Conservation (phyloP, 2,797 vertebrate genomes). For the Pelochelys cantorii region DNA sequence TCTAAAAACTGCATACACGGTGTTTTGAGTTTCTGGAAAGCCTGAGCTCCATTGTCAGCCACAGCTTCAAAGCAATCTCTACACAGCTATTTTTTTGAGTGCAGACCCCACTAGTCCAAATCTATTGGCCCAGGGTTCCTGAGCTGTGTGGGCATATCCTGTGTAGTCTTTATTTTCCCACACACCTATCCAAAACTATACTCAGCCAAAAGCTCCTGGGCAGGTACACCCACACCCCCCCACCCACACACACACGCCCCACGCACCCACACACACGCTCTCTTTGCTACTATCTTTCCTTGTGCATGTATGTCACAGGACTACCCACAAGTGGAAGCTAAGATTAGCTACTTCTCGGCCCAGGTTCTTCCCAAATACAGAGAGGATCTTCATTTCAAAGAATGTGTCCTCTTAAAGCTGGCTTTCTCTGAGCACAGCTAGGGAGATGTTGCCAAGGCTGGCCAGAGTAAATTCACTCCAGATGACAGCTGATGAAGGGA, state of each 20-base stretch:
- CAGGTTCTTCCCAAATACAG: background rate
- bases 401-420: slow-evolving; percentile 74
- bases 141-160: background rate
- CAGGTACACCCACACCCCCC: background rate
- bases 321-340: background rate
- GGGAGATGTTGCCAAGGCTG: slow-evolving; percentile 72
- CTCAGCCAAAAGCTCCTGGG: background rate
- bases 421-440: slow-evolving; percentile 68
- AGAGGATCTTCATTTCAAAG: slow-evolving; percentile 64
- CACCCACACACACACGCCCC: background rate
- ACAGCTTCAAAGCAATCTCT: background rate
- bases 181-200: background rate
- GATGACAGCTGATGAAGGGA: slow-evolving; percentile 80
- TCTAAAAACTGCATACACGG: background rate
- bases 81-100: too few relatives aligned
- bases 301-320: background rate
- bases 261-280: background rate
- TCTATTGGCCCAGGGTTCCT: too few relatives aligned
- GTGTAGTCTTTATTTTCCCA: background rate
- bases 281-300: background rate
- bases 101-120: too few relatives aligned
- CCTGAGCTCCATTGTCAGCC: background rate
- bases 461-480: slow-evolving; percentile 79
- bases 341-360: background rate
- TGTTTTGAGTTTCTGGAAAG: background rate